Evolutionary conservation across 2,888 invertebrate species (phyloP), one percentile per base, ranked within the genome.

Genomic region (Auanema freiburgensis): DNA sequence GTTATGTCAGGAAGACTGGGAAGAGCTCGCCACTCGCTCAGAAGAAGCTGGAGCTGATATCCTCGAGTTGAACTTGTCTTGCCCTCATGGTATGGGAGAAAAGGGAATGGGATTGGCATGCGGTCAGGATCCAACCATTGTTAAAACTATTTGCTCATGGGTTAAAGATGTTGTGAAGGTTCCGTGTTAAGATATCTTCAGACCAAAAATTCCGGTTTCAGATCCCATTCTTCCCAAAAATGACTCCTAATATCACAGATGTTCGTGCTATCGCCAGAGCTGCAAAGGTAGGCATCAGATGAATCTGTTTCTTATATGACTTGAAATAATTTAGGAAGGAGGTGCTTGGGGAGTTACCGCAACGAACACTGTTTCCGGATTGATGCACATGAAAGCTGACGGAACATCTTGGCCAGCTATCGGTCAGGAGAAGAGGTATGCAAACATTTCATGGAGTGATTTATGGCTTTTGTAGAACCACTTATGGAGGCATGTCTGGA

Each of bases 211-310:
- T 55, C 16, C 14, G n/a, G n/a, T 89, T 93, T 10, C 90, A 90
- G 83, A 92, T 98, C 70, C 97, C 98, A 1, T 91, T 98, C 87
- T 98, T 98, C 86, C 89, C 96, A 14, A 98, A 98, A 86, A 86
- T 98, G 62, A 98, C 98, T 0, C 97, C 97, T 0, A 98, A 98
- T 84, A 94, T 97, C 25, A 97, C 97, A 0, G 91, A 94, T 71
- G 92, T 98, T 57, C 90, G 91, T 0, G 87, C 87, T 43, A 93
- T 98, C 71, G 97, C 97, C 0, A 86, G 84, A 76, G 97, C 97
- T 2, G 97, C 97, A 0, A 86, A 92, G 79, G 90, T 91, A 86
- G 10, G 3, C 10, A 46, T 16, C 10, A 3, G 3, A 18, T 21
- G 46, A 5, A 6, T 46, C 21, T n/a, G 12, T 12, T 43, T 43